Percentiles rank a stretch among this genome's conserved stretches.
phyloP scores from a whole-genome alignment of 2,797 vertebrate genomes.

The Hephaestus fuliginosus region DNA sequence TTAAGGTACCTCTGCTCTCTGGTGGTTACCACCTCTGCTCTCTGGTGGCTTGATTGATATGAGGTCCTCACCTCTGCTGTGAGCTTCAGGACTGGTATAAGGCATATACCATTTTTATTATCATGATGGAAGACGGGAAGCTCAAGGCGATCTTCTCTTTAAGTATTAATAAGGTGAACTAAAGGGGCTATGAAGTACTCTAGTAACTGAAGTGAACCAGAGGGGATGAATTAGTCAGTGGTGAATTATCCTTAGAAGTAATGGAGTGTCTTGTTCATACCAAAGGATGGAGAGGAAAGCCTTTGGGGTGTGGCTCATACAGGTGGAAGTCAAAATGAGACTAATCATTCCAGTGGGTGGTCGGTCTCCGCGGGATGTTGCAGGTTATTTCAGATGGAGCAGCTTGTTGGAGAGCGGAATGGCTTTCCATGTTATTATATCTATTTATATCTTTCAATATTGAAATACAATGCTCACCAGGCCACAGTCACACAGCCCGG shows the following conservation, averaged over 20 bases:
- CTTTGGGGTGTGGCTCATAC: conserved; percentile 40
- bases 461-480: conserved; percentile 42
- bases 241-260: conserved; percentile 59
- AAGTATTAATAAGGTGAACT: conserved; percentile 72
- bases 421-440: conserved; percentile 17
- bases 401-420: conserved; percentile 23
- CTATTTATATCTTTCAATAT: conserved; percentile 39
- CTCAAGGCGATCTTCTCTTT: conserved; percentile 66
- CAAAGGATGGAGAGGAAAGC: conserved; percentile 46
- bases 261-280: conserved; percentile 54
- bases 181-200: conserved; percentile 67
- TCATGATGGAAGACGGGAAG: conserved; percentile 49
- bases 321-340: conserved; percentile 48
- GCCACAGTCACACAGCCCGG: conserved; percentile 33
- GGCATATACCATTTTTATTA: conserved; percentile 56
- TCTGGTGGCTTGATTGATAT: conserved; percentile 56
- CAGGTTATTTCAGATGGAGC: conserved; percentile 15
- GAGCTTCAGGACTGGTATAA: conserved; percentile 41
- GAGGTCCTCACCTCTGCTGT: conserved; percentile 36
- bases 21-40: conserved; percentile 1
- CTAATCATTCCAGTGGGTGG: conserved; percentile 29
- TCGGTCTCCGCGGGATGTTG: conserved; percentile 13
- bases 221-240: conserved; percentile 52
- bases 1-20: conserved; percentile 15
- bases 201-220: conserved; percentile 66